Evolutionary conservation across 2,888 invertebrate species (phyloP), one percentile per base, ranked within the genome.

Genomic region (Drosophila barbarae): DNA sequence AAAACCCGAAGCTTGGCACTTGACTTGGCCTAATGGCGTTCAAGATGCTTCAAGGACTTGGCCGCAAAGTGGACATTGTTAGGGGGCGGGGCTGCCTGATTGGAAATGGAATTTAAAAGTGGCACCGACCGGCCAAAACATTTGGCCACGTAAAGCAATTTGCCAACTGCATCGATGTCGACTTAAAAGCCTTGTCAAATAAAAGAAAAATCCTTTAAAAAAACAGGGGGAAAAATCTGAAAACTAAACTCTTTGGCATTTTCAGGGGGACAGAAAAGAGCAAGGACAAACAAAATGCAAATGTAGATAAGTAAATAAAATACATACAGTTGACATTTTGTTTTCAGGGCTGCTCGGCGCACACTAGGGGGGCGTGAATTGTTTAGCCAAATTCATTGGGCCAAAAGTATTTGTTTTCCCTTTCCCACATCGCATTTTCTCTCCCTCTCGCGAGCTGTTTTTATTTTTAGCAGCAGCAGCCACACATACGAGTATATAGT

Each of bases 151-250:
- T 68, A 61, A 64, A 65, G 52, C 54, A 57, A 65, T 67, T 58
- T 65, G 52, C 49, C 66, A 72, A 70, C 71, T 65, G 53, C 60
- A 50, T 51, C 30, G 61, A 69, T 63, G 63, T 39, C 41, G 41
- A 69, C 71, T 80, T 76, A 83, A 78, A 75, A 78, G 78, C 69
- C 72, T 67, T 78, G 84, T 80, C 76, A 68, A 57, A 66, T 55
- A 66, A 42, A 42, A 8, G 26, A 28, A 21, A 41, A 42, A 26
- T 42, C n/a, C 26, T 9, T 47, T 56, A 52, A 52, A 34, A 42
- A 38, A 21, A 8, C 18, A 15, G 44, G 18, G 18, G 15, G 6
- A 13, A 41, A 41, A 51, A 39, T 46, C 46, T 8, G 38, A n/a
- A 56, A 46, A 38, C n/a, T 13, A 12, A 53, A 58, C 58, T 53